Base-by-base conservation (phyloP, 2,113 vertebrate species). In the Miniopterus natalensis region DNA sequence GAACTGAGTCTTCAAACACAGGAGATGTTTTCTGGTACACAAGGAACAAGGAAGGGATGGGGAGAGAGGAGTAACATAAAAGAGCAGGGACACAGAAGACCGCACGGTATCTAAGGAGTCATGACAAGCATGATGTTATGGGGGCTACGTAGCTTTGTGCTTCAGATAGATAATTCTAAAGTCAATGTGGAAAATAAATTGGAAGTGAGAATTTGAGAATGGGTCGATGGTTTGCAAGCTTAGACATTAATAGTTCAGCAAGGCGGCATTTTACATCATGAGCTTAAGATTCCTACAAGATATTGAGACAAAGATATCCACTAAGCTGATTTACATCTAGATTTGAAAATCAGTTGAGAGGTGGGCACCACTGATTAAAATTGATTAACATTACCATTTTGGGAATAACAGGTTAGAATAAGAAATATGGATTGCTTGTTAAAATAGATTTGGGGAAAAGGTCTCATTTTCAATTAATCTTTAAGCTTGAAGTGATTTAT, bases 391-490 rank as follows among this genome's bases (percentile, higher is more conserved):
- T 2, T 80, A 70, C 5, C 18, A 53, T 75, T 93, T 71, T 2
- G 14, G 13, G 23, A 83, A 75, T 63, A 68, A 31, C 7, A 80
- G 47, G 9, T 68, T 81, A 63, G 10, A 88, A 68, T 51, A 66
- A 53, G 3, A 61, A 42, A 71, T 53, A 27, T 0, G 1, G 29
- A 6, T 49, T 47, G 1, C 14, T 84, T 53, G 11, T 49, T 31
- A 31, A 77, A 55, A 92, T 78, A 5, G 3, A 74, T 63, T 87
- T 63, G 3, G 15, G 21, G 4, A 3, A 68, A 3, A 42, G 3
- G 13, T 23, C 1, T 92, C 81, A 75, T 61, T 77, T 91, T 45
- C 6, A 91, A 66, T 88, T 74, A 86, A 86, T 68, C 96, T 88
- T 51, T 71, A 36, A 73, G 29, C 8, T 92, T 90, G 6, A 79